A percentile compares a stretch with the other conserved stretches of the same genome.
These are phyloP conservation scores for Synergus itoensis DNA, from an alignment of 2,888 invertebrate species.

Conservation along the genomic window DNA sequence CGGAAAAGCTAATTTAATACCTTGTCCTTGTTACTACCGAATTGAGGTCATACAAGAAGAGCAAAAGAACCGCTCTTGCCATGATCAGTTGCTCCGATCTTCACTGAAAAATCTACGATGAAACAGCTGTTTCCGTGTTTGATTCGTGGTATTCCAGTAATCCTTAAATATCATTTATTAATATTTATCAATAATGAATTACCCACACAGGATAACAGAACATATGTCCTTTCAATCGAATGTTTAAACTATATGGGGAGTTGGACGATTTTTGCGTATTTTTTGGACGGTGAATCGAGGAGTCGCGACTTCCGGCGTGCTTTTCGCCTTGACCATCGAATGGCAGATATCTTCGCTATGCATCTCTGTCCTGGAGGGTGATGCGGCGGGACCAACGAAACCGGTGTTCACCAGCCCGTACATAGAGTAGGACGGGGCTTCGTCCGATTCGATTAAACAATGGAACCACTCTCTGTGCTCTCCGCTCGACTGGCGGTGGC, in stretches of 20 bases:
- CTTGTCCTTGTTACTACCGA: neutral
- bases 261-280: slow-evolving; percentile 38
- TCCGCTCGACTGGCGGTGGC: slow-evolving; percentile 68
- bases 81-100: neutral
- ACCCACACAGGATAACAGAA: too few relatives aligned
- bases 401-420: slow-evolving; percentile 47
- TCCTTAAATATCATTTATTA: neutral
- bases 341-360: slow-evolving; percentile 43
- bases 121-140: neutral
- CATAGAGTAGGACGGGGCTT: slow-evolving; percentile 55
- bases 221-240: too few relatives aligned
- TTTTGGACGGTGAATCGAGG: slow-evolving; percentile 41
- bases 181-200: too few relatives aligned
- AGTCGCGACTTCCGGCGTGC: slow-evolving; percentile 46
- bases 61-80: neutral
- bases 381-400: slow-evolving; percentile 43
- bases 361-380: slow-evolving; percentile 47
- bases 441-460: slow-evolving; percentile 73
- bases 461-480: slow-evolving; percentile 67
- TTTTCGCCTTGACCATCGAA: slow-evolving; percentile 46
- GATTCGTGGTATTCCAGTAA: too few relatives aligned
- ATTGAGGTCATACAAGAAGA: neutral
- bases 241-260: too few relatives aligned
- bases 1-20: slow-evolving; percentile 17
- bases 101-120: neutral